Conservation (phyloP, 2,113 vertebrate species). For the Scytalopus superciliaris region DNA sequence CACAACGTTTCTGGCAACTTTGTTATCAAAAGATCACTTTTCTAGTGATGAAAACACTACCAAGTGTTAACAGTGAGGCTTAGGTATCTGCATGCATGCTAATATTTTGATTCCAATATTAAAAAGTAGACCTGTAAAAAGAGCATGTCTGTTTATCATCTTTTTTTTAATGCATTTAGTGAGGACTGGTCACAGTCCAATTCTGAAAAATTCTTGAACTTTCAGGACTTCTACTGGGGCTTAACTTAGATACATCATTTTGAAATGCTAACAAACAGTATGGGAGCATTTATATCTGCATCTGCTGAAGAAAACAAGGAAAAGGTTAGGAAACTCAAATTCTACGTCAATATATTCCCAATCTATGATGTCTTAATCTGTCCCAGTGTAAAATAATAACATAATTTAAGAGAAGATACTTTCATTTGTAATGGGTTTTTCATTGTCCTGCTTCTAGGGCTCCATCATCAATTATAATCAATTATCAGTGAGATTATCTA, state of each 20-base stretch:
- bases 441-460: neutral
- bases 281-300: neutral
- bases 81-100: neutral
- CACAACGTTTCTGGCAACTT: neutral
- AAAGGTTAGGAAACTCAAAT: neutral
- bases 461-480: neutral
- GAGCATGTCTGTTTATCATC: neutral
- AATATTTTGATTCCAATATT: neutral
- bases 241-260: neutral
- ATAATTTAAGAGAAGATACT: neutral
- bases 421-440: neutral
- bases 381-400: neutral
- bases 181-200: neutral
- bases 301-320: neutral
- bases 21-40: neutral
- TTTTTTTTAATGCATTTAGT: neutral
- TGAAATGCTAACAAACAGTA: neutral
- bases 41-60: neutral
- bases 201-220: neutral
- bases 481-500: neutral
- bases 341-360: neutral
- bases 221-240: neutral
- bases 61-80: neutral
- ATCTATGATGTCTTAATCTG: neutral
- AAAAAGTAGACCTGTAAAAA: neutral